Percentiles rank a stretch among this genome's conserved stretches.
phyloP scores from a whole-genome alignment of 2,113 vertebrate species.

The Pungitius pungitius region DNA sequence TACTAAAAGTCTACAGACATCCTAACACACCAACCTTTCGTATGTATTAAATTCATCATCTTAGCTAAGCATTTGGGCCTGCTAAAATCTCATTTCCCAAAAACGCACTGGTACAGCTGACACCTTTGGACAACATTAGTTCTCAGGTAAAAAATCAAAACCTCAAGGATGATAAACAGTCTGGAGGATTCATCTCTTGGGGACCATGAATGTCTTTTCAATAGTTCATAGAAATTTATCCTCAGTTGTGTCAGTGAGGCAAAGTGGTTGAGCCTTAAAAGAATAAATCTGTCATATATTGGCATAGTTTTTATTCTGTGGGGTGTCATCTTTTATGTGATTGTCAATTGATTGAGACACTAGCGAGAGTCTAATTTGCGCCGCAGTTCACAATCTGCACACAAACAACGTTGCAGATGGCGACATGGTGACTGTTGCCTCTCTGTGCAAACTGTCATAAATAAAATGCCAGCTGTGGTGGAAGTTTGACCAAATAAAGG shows the following conservation, averaged over 20 bases:
- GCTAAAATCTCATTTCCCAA: background rate
- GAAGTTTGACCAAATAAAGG: background rate
- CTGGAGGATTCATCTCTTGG: background rate
- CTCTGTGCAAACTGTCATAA: conserved; percentile 31
- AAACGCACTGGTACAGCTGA: background rate
- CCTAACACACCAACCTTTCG: background rate
- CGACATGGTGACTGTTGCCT: conserved; percentile 32
- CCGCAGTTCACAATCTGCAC: conserved; percentile 36
- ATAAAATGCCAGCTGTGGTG: conserved; percentile 19
- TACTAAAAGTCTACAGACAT: background rate
- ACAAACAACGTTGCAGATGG: conserved; percentile 43
- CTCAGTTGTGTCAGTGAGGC: background rate
- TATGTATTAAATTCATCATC: background rate
- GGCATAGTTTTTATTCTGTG: background rate
- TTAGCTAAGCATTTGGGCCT: background rate
- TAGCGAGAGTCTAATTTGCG: conserved; percentile 17
- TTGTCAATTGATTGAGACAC: conserved; percentile 18
- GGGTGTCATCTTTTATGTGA: background rate
- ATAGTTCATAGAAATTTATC: background rate
- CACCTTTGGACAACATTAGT: background rate
- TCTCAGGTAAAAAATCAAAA: background rate
- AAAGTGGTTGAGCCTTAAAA: background rate
- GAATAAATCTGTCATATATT: background rate
- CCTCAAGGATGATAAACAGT: background rate
- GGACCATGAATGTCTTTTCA: too few species aligned